Evolutionary conservation across 2,888 invertebrate genomes (phyloP), one percentile per base, ranked within the genome.

Genomic region (Amblyteles armatorius): DNA sequence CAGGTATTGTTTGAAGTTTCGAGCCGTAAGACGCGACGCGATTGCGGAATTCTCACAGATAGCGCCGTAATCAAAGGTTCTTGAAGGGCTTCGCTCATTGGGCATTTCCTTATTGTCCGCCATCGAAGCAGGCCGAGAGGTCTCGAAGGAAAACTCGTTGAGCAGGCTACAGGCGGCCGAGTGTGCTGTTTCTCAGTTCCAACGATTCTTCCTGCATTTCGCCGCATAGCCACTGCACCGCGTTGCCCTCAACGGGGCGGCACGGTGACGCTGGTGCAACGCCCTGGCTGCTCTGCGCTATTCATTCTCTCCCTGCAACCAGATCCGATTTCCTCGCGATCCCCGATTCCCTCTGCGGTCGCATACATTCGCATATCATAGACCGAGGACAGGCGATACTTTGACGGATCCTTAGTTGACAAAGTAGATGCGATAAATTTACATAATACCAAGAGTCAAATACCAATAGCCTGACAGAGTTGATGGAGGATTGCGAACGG

Each of bases 1-100:
- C 90, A 90, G 91, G 91, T 91, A 91, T 74, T 87, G 71, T 83
- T 79, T 19, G 9, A 69, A 60, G 3, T 19, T 26, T 50, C 44
- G 13, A 19, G 16, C 40, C 9, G 26, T 16, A 26, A 48, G 3
- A 19, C 29, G n/a, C 60, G 29, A 29, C 26, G 33, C 44, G 7
- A 2, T 26, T 33, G 33, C 60, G 29, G 13, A 60, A 29, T 40
- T 40, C 3, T 40, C 9, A 11, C 11, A 16, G 16, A 13, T 4
- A 44, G 16, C 44, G 4, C 11, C 16, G 4, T 44, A 16, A 44
- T 44, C 44, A 16, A 44, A 13, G 13, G 3, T 44, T 3, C 44
- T 26, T 1, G 26, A 60, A 26, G 26, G 44, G 6, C 11, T 40
- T 22, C 22, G 22, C 29, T 44, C 29, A 29, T 9, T 26, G 9